Evolutionary conservation across 2,797 vertebrate genomes (phyloP).

Genomic region (Danio albolineatus): DNA sequence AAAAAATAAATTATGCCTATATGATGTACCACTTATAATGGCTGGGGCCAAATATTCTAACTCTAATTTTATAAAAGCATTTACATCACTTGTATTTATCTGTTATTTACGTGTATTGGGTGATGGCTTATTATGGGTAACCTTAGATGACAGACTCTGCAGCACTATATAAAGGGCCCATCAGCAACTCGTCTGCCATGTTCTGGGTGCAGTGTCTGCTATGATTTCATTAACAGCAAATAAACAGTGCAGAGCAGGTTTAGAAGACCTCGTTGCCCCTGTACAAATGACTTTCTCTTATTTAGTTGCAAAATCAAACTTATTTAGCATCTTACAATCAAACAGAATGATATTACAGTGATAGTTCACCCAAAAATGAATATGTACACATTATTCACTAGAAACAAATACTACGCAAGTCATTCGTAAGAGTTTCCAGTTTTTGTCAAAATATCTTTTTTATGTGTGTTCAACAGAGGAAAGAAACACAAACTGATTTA

Average conservation of each 20-base stretch:
- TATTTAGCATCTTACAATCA: neutral
- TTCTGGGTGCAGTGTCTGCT: neutral
- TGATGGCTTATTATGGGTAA: neutral
- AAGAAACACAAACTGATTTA: too few species aligned
- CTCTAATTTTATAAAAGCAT: neutral
- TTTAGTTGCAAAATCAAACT: neutral
- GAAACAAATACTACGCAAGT: too few species aligned
- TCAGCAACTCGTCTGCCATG: neutral
- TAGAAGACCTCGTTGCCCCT: neutral
- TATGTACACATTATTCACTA: too few species aligned
- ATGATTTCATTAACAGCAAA: slow-evolving; percentile 2
- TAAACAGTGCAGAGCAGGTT: neutral
- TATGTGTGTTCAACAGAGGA: too few species aligned
- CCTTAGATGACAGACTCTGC: slow-evolving; percentile 19
- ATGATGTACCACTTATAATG: neutral
- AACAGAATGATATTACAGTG: neutral
- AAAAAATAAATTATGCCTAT: too few species aligned
- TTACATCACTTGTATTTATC: neutral
- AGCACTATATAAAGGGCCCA: slow-evolving; percentile 3
- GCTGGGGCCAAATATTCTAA: neutral
- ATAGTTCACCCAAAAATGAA: neutral
- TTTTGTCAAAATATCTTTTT: too few species aligned
- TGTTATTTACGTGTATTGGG: neutral
- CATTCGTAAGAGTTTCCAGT: too few species aligned
- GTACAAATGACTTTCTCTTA: neutral